Conservation (phyloP, 30 jellyfish, hydroid and myxozoan genomes). For the Phacellophora camtschatica region DNA sequence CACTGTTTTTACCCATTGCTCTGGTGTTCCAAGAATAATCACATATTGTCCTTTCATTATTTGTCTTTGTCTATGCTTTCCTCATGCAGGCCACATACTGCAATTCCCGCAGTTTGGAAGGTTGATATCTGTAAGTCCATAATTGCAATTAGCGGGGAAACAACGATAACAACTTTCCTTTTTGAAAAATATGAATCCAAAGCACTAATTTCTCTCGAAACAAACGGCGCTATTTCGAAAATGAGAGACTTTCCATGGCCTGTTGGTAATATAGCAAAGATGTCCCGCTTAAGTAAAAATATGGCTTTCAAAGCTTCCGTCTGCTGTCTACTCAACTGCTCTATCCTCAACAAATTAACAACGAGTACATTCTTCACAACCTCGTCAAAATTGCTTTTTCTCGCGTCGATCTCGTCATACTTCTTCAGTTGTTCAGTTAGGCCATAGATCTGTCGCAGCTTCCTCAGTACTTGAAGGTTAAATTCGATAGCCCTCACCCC, state of each 20-base stretch:
- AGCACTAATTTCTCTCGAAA: not conserved
- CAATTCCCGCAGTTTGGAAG: not conserved
- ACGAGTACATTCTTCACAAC: not conserved
- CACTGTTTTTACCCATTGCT: not conserved
- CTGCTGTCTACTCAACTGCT: not conserved
- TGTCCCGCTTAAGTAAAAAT: not conserved
- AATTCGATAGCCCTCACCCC: not conserved
- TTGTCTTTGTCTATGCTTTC: not conserved
- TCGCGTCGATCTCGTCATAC: not conserved
- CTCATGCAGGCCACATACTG: conserved; percentile 7
- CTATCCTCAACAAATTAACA: not conserved
- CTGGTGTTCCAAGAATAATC: conserved; percentile 2
- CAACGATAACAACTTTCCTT: conserved; percentile 1
- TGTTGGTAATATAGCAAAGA: not conserved
- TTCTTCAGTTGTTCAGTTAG: not conserved
- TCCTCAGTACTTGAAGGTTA: not conserved
- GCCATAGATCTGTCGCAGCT: not conserved
- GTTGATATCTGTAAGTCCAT: not conserved
- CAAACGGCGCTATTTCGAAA: not conserved
- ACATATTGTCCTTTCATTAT: not conserved
- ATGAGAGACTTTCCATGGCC: not conserved
- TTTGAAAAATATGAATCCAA: not conserved
- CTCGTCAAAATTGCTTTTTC: not conserved
- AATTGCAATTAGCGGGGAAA: not conserved
- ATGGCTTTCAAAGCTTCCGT: not conserved